These are phyloP conservation scores for Nothobranchius kuhntae DNA, from an alignment of 2,113 vertebrate species.

Conservation along the genomic window DNA sequence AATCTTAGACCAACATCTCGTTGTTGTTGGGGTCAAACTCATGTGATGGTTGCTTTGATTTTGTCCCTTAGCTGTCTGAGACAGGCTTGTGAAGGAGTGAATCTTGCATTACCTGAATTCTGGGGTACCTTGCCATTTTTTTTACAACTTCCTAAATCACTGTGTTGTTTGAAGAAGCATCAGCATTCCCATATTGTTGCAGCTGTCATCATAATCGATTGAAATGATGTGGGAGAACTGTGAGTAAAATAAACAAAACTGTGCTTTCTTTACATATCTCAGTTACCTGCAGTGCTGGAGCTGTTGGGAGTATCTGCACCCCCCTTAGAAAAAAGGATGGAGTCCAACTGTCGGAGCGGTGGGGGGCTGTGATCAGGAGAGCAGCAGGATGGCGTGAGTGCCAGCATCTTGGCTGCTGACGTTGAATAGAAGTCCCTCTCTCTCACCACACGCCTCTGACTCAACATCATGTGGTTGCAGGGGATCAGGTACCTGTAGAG, in stretches of 20 bases:
- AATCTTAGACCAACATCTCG: too few species aligned
- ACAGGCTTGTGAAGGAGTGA: too few species aligned
- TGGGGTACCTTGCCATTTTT: not conserved
- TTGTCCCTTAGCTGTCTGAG: too few species aligned
- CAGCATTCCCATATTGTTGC: too few species aligned
- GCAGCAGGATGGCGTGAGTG: slow-evolving; percentile 91
- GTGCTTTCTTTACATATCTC: not conserved
- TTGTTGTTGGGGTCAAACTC: too few species aligned
- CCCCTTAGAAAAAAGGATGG: slow-evolving; percentile 88
- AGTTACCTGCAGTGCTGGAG: slow-evolving; percentile 34
- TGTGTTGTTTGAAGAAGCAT: too few species aligned
- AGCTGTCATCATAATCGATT: not conserved
- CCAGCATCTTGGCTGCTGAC: slow-evolving; percentile 90
- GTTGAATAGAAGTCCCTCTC: slow-evolving; percentile 93
- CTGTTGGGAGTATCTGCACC: slow-evolving; percentile 50
- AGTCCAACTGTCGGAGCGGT: slow-evolving; percentile 85
- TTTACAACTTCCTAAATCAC: too few species aligned
- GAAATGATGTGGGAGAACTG: too few species aligned
- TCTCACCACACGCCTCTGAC: slow-evolving; percentile 89
- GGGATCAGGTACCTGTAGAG: slow-evolving; percentile 91
- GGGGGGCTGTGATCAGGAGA: slow-evolving; percentile 84
- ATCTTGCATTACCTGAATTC: not conserved
- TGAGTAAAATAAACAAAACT: not conserved
- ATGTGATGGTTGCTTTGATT: too few species aligned
- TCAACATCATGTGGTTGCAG: slow-evolving; percentile 97